These are phyloP conservation scores for Platysteira castanea DNA, from an alignment of 2,113 vertebrate species.

Conservation along the genomic window DNA sequence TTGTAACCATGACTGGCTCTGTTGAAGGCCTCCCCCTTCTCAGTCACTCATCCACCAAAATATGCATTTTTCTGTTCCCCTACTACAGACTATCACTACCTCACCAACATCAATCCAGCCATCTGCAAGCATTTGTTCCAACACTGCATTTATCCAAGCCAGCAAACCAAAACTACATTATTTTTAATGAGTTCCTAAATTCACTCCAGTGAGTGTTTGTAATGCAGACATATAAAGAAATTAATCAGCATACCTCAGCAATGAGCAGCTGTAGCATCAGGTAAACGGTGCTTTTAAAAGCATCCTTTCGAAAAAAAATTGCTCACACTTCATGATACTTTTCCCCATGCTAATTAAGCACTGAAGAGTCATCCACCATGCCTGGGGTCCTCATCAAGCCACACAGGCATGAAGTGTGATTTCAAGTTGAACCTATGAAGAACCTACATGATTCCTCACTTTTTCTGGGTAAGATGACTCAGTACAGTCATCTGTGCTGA, in stretches of 20 bases:
- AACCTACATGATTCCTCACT: neutral
- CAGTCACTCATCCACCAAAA: neutral
- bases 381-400: neutral
- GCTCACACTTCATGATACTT: neutral
- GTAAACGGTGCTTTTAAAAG: neutral
- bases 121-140: neutral
- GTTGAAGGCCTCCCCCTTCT: neutral
- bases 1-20: neutral
- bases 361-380: neutral
- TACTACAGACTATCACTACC: too few relatives aligned
- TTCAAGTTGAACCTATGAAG: neutral
- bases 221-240: neutral
- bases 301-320: neutral
- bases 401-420: rapidly evolving
- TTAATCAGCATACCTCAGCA: neutral
- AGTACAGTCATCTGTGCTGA: neutral
- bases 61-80: neutral
- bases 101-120: neutral
- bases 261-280: neutral
- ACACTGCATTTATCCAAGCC: neutral
- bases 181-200: neutral
- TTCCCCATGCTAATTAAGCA: neutral
- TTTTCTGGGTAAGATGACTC: neutral
- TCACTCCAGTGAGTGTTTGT: neutral
- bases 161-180: neutral